phyloP scores from a whole-genome alignment of 2,797 vertebrate species.

The Carapus acus region DNA sequence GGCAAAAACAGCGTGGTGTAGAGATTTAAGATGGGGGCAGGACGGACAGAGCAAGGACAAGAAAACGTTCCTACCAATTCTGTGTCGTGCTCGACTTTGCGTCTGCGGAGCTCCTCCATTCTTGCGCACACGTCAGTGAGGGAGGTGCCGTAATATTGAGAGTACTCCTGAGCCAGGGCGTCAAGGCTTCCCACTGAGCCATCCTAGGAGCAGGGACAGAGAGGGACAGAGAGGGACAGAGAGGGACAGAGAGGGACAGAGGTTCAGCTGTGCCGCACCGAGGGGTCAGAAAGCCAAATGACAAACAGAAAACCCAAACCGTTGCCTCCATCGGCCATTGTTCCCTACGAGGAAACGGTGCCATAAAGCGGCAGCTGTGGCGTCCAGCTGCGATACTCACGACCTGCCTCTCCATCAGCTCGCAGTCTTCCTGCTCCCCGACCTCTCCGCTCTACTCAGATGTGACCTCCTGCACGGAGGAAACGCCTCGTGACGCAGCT shows the following conservation, averaged over 20 bases:
- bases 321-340: constrained; percentile 35
- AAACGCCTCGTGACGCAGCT: constrained; percentile 55
- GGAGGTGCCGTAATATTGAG: constrained; percentile 90
- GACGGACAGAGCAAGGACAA: not conserved
- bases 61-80: constrained; percentile 75
- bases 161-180: constrained; percentile 89
- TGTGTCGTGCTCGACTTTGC: constrained; percentile 82
- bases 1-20: too few relatives aligned
- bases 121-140: constrained; percentile 87
- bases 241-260: constrained; percentile 17
- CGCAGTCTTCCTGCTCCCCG: constrained; percentile 46
- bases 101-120: constrained; percentile 93
- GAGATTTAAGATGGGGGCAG: not conserved
- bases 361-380: constrained; percentile 42
- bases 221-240: constrained; percentile 10
- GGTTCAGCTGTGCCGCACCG: too few relatives aligned
- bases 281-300: constrained; percentile 11
- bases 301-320: constrained; percentile 31
- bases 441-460: constrained; percentile 40
- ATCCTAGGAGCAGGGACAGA: constrained; percentile 74
- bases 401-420: constrained; percentile 11
- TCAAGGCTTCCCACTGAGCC: constrained; percentile 90
- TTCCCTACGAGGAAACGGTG: constrained; percentile 34
- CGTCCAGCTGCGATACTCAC: constrained; percentile 40
- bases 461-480: constrained; percentile 33